Percentiles rank a stretch among this genome's conserved stretches.
phyloP scores from a whole-genome alignment of 2,888 invertebrate species.

The Drosophila antonietae region DNA sequence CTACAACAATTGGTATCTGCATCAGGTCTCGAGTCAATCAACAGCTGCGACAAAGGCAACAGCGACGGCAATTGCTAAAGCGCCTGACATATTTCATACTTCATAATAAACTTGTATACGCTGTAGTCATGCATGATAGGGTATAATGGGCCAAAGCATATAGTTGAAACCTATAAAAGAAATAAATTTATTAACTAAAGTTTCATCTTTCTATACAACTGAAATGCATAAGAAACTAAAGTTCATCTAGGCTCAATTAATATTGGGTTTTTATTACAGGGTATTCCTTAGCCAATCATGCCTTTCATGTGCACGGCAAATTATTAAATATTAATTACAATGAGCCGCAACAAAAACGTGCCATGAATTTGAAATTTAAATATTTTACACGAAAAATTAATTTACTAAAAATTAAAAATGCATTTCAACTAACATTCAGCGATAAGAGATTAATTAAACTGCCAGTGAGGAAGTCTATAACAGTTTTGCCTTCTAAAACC shows the following conservation, averaged over 20 bases:
- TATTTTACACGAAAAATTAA: slow-evolving; percentile 57
- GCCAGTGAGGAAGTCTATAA: slow-evolving; percentile 59
- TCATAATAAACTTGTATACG: slow-evolving; percentile 62
- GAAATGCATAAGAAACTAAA: not conserved
- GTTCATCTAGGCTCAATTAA: not conserved
- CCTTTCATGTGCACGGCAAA: slow-evolving; percentile 44
- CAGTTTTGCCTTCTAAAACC: slow-evolving; percentile 3
- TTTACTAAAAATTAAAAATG: slow-evolving; percentile 58
- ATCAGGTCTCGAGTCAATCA: slow-evolving; percentile 67
- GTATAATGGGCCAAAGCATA: not conserved
- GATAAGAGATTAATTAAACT: slow-evolving; percentile 78
- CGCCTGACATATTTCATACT: slow-evolving; percentile 59
- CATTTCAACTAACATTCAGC: slow-evolving; percentile 67
- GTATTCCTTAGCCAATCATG: not conserved
- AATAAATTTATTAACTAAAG: too few relatives aligned
- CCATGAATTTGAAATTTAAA: slow-evolving; percentile 62
- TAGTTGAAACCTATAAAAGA: not conserved
- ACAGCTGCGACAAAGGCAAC: slow-evolving; percentile 56
- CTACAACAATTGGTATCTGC: slow-evolving; percentile 60
- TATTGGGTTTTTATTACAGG: not conserved
- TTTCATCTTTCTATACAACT: too few relatives aligned
- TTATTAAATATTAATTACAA: slow-evolving; percentile 73
- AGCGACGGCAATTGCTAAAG: slow-evolving; percentile 25
- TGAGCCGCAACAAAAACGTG: slow-evolving; percentile 62
- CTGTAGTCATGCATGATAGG: not conserved